These are phyloP conservation scores for Colistium nudipinnis DNA, from an alignment of 2,113 vertebrate species.

Conservation along the genomic window DNA sequence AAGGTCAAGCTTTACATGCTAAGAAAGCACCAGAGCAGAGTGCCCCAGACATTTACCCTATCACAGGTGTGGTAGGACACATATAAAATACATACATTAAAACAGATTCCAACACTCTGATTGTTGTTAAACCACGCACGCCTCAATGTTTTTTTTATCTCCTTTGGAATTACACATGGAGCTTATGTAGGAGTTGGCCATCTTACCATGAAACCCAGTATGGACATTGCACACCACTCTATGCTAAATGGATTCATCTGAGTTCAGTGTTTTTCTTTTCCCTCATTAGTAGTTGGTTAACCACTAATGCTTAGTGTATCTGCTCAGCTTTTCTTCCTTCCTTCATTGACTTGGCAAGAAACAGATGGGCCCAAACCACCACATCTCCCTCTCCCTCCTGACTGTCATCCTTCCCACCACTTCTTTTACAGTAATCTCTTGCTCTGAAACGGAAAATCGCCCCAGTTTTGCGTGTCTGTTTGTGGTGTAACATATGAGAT, in stretches of 20 bases:
- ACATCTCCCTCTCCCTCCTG: conserved; percentile 40
- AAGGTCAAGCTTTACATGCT: conserved; percentile 52
- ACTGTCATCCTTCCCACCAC: conserved; percentile 60
- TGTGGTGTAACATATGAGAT: conserved; percentile 59
- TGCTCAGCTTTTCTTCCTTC: conserved; percentile 72
- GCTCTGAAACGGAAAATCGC: conserved; percentile 75
- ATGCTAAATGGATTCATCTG: conserved; percentile 77
- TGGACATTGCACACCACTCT: conserved; percentile 60
- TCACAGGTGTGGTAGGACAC: conserved; percentile 59
- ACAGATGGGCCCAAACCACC: conserved; percentile 71
- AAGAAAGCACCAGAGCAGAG: conserved; percentile 63
- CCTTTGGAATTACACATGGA: conserved; percentile 61
- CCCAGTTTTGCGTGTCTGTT: conserved; percentile 72
- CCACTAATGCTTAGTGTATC: conserved; percentile 81
- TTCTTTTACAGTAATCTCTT: conserved; percentile 68
- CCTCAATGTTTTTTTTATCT: conserved; percentile 44
- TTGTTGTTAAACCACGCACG: conserved; percentile 36
- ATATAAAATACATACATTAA: conserved; percentile 31
- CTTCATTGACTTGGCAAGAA: conserved; percentile 73
- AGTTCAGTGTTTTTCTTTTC: conserved; percentile 77
- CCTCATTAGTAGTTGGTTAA: conserved; percentile 83
- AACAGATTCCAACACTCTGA: conserved; percentile 31
- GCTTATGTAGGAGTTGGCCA: conserved; percentile 68
- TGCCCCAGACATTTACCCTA: conserved; percentile 38
- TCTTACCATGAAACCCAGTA: conserved; percentile 70